phyloP scores from a whole-genome alignment of 2,888 invertebrate genomes.

The Nysson spinosus region DNA sequence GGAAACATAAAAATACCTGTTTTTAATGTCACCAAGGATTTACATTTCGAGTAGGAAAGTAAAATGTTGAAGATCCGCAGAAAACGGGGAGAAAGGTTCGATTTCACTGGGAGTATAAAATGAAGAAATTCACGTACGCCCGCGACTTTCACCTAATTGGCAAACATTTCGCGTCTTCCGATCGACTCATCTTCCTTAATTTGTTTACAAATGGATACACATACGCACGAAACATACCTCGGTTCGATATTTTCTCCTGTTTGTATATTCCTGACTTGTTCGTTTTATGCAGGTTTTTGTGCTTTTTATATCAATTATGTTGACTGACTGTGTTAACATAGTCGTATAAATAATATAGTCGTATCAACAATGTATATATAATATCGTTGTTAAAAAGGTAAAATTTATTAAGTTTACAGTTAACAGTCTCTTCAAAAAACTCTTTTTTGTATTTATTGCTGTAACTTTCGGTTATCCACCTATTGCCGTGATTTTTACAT shows the following conservation, averaged over 20 bases:
- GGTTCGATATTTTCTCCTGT: background rate
- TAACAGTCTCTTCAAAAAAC: too few species aligned
- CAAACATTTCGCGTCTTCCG: slow-evolving; percentile 7
- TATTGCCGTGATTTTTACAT: too few species aligned
- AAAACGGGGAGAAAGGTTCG: slow-evolving; percentile 10
- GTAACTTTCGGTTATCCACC: too few species aligned
- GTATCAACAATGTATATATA: too few species aligned
- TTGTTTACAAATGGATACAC: background rate
- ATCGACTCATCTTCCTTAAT: background rate
- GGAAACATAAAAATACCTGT: background rate
- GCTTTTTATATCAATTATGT: too few species aligned
- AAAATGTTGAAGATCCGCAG: background rate
- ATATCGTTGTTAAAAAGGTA: too few species aligned
- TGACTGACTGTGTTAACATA: background rate
- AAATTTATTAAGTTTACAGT: too few species aligned
- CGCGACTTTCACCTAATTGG: slow-evolving; percentile 42
- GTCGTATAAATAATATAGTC: too few species aligned
- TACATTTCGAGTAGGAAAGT: background rate
- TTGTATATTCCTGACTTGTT: too few species aligned
- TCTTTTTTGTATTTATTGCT: too few species aligned
- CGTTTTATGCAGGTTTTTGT: too few species aligned
- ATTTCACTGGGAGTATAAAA: slow-evolving; percentile 20
- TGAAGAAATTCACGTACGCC: background rate
- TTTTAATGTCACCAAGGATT: background rate
- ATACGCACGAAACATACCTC: background rate